Evolutionary conservation across 2,797 vertebrate genomes (phyloP).

Genomic region (Coendou prehensilis): DNA sequence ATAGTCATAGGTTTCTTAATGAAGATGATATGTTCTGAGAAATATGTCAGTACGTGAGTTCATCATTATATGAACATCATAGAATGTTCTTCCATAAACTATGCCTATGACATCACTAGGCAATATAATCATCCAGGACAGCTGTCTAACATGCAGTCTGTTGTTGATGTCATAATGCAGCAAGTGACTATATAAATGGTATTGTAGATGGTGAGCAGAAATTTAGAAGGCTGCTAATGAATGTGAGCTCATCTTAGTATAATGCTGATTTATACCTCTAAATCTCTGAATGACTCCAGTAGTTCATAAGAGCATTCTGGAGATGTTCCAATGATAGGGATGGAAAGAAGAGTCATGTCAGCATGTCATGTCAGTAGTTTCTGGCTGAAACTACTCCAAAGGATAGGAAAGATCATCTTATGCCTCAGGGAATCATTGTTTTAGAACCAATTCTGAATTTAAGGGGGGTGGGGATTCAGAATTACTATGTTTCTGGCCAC

Average conservation of each 20-base stretch:
- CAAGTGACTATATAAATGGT: background rate
- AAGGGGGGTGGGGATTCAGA: background rate
- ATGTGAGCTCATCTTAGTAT: background rate
- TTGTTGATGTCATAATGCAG: background rate
- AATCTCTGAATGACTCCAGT: background rate
- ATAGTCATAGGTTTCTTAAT: background rate
- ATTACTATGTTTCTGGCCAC: background rate
- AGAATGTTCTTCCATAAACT: background rate
- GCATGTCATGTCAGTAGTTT: no score
- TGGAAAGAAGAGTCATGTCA: background rate
- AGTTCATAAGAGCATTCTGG: background rate
- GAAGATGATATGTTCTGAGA: background rate
- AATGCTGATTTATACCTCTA: background rate
- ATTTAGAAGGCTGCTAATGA: background rate
- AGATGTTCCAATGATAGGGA: background rate
- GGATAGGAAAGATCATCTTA: background rate
- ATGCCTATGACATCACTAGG: background rate
- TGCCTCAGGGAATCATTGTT: background rate
- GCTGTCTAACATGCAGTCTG: no score
- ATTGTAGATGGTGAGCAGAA: background rate
- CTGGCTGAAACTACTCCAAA: background rate
- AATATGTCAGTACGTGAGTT: background rate
- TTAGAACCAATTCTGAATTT: conserved; percentile 37
- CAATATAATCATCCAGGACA: background rate
- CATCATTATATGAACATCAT: background rate